These are phyloP conservation scores for Cecidostiba fungosa DNA, from an alignment of 2,888 invertebrate species.

Conservation along the genomic window DNA sequence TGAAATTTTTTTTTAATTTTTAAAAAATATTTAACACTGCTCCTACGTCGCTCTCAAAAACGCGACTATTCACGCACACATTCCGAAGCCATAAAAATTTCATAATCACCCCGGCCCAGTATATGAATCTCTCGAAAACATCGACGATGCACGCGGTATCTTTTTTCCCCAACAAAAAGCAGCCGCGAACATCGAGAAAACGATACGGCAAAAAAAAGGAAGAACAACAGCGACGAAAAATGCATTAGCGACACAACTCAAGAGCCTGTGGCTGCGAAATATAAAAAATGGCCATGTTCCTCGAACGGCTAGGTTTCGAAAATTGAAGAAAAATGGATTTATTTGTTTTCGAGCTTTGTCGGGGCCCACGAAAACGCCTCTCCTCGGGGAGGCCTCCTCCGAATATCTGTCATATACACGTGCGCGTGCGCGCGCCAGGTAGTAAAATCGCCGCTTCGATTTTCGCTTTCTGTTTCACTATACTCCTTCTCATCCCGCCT, in stretches of 20 bases:
- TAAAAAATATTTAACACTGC: too few relatives aligned
- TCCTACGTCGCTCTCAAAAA: too few relatives aligned
- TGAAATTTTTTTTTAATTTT: too few relatives aligned
- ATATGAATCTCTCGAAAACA: slow-evolving; percentile 17
- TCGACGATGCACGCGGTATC: not conserved
- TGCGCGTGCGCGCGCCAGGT: slow-evolving; percentile 44
- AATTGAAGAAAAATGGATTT: slow-evolving; percentile 65
- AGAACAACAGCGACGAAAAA: slow-evolving; percentile 38
- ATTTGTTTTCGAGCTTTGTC: slow-evolving; percentile 63
- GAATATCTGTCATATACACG: slow-evolving; percentile 58
- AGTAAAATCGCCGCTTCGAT: slow-evolving; percentile 50
- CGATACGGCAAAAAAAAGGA: slow-evolving; percentile 3
- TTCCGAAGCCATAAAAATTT: slow-evolving; percentile 40
- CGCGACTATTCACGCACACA: not conserved
- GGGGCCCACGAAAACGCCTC: slow-evolving; percentile 60
- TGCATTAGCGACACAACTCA: slow-evolving; percentile 49
- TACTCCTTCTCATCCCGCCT: slow-evolving; percentile 31
- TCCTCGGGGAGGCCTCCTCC: not conserved
- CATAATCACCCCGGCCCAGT: slow-evolving; percentile 41
- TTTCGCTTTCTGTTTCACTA: slow-evolving; percentile 47
- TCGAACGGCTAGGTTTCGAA: slow-evolving; percentile 51
- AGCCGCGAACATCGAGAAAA: not conserved
- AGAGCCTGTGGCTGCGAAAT: slow-evolving; percentile 27
- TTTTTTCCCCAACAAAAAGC: slow-evolving; percentile 5
- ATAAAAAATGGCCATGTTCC: slow-evolving; percentile 61